phyloP scores from a whole-genome alignment of 1,140 invertebrate species.

The Drosophila varians region DNA sequence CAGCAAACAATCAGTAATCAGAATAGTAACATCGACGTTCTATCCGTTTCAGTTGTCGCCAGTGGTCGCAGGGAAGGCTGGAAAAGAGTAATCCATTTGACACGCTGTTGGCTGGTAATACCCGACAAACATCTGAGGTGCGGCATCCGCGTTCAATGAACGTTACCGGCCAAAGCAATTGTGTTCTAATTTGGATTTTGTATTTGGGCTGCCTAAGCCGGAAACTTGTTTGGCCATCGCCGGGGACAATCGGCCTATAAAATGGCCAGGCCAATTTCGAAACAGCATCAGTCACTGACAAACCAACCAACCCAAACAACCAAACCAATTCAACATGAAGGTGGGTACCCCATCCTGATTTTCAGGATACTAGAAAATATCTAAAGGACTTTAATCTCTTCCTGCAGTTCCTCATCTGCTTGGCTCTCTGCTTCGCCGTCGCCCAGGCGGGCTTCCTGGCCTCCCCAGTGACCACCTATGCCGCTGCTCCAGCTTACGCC shows the following conservation, averaged over 20 bases:
- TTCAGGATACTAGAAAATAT: background rate
- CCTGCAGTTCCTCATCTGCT: conserved; percentile 71
- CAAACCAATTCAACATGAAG: conserved; percentile 63
- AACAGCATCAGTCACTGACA: conserved; percentile 69
- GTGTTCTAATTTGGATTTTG: conserved; percentile 69
- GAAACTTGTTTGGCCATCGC: conserved; percentile 57
- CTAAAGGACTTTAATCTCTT: conserved; percentile 4
- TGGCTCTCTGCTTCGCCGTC: conserved; percentile 69
- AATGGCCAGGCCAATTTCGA: conserved; percentile 40
- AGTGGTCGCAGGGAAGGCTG: conserved; percentile 16
- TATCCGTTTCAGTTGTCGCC: conserved; percentile 42
- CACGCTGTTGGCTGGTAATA: conserved; percentile 46
- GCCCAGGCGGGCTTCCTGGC: conserved; percentile 72
- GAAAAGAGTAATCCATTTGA: conserved; percentile 76
- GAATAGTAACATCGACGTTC: conserved; percentile 41
- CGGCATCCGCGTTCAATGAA: conserved; percentile 78
- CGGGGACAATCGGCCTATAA: conserved; percentile 57
- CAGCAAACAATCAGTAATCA: conserved; percentile 34
- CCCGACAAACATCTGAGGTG: conserved; percentile 47
- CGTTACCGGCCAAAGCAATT: conserved; percentile 59
- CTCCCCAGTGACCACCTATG: conserved; percentile 55
- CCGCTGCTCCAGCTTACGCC: conserved; percentile 54
- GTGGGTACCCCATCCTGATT: conserved; percentile 19
- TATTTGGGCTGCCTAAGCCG: conserved; percentile 56
- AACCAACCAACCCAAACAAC: conserved; percentile 45